Percentiles rank a stretch among this genome's conserved stretches.
Evolutionary conservation across 2,113 vertebrate species (phyloP).

Genomic region (Orcinus orca): DNA sequence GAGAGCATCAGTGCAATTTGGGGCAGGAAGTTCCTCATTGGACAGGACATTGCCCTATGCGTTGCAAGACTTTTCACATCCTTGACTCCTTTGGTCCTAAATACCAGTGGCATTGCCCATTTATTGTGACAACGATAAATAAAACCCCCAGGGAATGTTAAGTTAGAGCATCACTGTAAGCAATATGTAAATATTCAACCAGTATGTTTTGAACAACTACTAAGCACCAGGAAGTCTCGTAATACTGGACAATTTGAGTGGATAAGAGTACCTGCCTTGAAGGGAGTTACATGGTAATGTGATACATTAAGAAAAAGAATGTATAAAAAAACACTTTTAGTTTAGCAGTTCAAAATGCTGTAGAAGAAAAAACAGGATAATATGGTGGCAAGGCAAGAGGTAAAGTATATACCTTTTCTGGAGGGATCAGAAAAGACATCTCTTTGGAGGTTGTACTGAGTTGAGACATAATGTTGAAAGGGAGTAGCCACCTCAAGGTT

Average conservation of each 20-base stretch:
- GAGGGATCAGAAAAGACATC: background rate
- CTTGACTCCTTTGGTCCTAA: background rate
- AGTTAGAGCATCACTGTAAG: background rate
- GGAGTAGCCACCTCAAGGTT: background rate
- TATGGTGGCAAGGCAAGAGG: too few species aligned
- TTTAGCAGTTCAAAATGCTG: background rate
- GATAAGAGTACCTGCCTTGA: background rate
- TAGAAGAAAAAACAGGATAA: background rate
- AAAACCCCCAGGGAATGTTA: background rate
- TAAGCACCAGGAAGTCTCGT: background rate
- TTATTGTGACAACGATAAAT: background rate
- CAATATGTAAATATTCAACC: background rate
- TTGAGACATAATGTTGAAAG: background rate
- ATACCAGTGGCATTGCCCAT: too few species aligned
- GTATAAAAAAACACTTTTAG: background rate
- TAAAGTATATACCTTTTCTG: accelerated
- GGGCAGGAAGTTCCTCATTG: background rate
- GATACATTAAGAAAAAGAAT: background rate
- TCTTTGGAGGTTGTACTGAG: background rate
- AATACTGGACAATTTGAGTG: background rate
- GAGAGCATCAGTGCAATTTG: background rate
- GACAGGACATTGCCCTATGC: accelerated
- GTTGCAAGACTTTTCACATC: background rate
- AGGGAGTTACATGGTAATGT: background rate
- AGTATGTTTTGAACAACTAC: background rate